A percentile compares a stretch with the other conserved stretches of the same genome.
Conservation (phyloP, 2,113 vertebrate genomes). For the Passer montanus region DNA sequence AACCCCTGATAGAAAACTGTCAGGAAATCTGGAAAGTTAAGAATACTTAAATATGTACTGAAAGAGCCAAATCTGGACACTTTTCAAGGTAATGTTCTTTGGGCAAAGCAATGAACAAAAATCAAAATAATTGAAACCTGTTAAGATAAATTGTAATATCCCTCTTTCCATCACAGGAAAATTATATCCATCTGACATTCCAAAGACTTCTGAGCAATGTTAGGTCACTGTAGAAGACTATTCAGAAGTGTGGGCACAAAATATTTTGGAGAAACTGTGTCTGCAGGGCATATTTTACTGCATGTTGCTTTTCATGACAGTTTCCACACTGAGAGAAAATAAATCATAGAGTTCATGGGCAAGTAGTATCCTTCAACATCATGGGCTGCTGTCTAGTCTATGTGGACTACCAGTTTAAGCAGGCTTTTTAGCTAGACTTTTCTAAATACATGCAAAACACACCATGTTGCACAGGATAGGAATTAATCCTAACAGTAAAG, state of each 20-base stretch:
- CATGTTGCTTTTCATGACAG: neutral
- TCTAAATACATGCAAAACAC: neutral
- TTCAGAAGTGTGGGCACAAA: neutral
- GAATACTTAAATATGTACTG: neutral
- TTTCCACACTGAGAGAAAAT: neutral
- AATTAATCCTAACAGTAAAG: neutral
- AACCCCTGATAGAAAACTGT: neutral
- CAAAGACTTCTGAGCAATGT: neutral
- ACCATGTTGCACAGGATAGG: rapidly evolving
- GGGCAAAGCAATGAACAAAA: neutral
- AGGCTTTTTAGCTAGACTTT: neutral
- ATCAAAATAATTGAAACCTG: neutral
- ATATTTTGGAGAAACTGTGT: neutral
- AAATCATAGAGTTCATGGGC: neutral
- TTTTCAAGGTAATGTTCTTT: neutral
- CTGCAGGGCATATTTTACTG: neutral
- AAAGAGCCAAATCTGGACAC: neutral
- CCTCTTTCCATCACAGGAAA: neutral
- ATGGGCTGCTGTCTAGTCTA: neutral
- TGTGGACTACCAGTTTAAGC: neutral
- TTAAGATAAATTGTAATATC: neutral
- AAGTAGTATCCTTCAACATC: neutral
- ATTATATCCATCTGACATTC: neutral
- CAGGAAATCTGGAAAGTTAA: neutral
- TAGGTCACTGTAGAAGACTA: neutral